Percentiles rank a stretch among this genome's conserved stretches.
Evolutionary conservation across 1,140 invertebrate genomes (phyloP).

Genomic region (Maconellicoccus hirsutus): DNA sequence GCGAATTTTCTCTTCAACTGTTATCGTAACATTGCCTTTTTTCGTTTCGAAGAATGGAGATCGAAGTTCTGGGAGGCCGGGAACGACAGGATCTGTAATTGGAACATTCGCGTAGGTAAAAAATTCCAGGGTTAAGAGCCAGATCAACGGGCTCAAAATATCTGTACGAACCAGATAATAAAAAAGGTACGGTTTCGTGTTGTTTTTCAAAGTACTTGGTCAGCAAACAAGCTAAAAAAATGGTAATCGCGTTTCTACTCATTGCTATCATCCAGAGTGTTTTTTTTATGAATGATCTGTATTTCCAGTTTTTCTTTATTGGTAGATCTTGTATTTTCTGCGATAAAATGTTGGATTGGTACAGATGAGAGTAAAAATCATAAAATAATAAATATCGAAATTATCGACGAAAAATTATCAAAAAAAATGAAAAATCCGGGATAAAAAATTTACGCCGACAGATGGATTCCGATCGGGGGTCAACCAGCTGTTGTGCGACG

Average conservation of each 20-base stretch:
- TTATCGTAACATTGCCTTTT: not conserved
- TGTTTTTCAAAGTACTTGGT: not conserved
- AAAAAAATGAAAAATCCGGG: too few species aligned
- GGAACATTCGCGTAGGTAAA: too few species aligned
- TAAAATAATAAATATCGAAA: too few species aligned
- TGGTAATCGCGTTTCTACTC: conserved; percentile 12
- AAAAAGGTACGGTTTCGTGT: conserved; percentile 2
- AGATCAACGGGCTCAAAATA: too few species aligned
- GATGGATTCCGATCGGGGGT: too few species aligned
- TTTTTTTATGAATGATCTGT: not conserved
- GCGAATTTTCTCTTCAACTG: not conserved
- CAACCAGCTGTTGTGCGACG: too few species aligned
- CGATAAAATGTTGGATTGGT: too few species aligned
- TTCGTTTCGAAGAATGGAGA: not conserved
- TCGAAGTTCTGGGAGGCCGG: not conserved
- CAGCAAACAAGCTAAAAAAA: conserved; percentile 5
- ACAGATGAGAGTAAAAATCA: too few species aligned
- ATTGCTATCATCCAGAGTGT: not conserved
- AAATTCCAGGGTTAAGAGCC: too few species aligned
- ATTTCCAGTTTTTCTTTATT: conserved; percentile 2
- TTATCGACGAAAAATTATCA: too few species aligned
- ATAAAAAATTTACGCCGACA: too few species aligned
- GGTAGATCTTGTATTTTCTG: conserved; percentile 8
- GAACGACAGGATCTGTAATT: not conserved
- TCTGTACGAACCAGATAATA: conserved; percentile 5